A percentile compares a stretch with the other conserved stretches of the same genome.
Evolutionary conservation across 2,113 vertebrate species (phyloP).

Genomic region (Crypturellus undulatus): DNA sequence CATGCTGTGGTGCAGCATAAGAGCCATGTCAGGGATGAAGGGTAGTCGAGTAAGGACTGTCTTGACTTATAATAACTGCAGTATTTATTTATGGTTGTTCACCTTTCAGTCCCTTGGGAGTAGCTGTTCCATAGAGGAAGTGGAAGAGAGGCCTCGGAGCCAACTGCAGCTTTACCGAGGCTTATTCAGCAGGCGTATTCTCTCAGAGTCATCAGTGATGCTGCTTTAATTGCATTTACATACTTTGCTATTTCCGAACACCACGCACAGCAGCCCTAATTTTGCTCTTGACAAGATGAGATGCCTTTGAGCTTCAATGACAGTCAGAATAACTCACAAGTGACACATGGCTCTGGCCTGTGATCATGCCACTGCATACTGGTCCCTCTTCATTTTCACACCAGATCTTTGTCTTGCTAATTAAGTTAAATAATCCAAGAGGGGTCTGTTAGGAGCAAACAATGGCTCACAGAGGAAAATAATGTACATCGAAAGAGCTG

Average conservation of each 20-base stretch:
- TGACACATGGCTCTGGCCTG: neutral
- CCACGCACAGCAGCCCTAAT: slow-evolving; percentile 2
- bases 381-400: neutral
- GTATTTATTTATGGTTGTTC: neutral
- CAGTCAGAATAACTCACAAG: slow-evolving; percentile 1
- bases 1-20: neutral
- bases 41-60: neutral
- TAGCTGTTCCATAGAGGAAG: neutral
- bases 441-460: accelerated
- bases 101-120: accelerated
- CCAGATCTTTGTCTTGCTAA: neutral
- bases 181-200: slow-evolving; percentile 8
- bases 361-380: neutral
- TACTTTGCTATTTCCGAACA: slow-evolving; percentile 47
- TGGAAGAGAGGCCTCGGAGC: neutral
- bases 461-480: neutral
- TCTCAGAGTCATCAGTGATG: neutral
- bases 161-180: neutral
- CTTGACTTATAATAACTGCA: accelerated
- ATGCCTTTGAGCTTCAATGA: neutral
- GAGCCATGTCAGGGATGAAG: neutral
- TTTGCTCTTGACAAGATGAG: neutral
- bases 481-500: neutral
- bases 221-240: slow-evolving; percentile 66
- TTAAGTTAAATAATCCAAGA: neutral